phyloP scores from a whole-genome alignment of 2,113 vertebrate species.

The Pungitius pungitius region DNA sequence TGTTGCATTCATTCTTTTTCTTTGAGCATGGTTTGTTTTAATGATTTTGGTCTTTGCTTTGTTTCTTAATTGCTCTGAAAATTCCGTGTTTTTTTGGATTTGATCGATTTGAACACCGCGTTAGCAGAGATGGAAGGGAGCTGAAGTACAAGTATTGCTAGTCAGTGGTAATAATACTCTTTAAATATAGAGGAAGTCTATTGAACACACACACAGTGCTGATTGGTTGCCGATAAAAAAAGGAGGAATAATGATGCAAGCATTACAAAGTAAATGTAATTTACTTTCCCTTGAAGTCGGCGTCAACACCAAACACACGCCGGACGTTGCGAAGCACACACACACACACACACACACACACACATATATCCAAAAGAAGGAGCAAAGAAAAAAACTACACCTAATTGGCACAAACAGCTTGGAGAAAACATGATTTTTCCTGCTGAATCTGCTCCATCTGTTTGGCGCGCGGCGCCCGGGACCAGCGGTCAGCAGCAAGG shows the following conservation, averaged over 20 bases:
- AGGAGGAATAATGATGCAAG: conserved; percentile 80
- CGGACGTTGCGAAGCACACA: conserved; percentile 48
- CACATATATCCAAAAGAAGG: conserved; percentile 4
- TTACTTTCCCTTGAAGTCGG: conserved; percentile 77
- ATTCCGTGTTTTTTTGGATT: neutral
- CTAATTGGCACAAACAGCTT: conserved; percentile 67
- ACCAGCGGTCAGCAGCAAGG: conserved; percentile 78
- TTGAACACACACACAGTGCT: conserved; percentile 19
- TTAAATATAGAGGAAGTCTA: neutral
- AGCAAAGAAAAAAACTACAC: conserved; percentile 28
- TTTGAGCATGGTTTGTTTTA: neutral
- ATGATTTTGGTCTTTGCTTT: neutral
- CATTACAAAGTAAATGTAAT: conserved; percentile 81
- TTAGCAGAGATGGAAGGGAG: neutral
- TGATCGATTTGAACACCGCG: neutral
- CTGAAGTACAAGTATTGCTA: neutral
- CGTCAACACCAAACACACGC: conserved; percentile 45
- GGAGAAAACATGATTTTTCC: conserved; percentile 46
- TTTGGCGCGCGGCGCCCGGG: conserved; percentile 67
- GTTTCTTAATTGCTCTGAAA: neutral
- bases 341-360: conserved; percentile 26
- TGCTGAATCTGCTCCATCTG: conserved; percentile 73
- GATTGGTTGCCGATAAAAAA: conserved; percentile 69
- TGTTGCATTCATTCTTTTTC: neutral
- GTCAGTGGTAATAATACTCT: neutral